Conservation (phyloP, 1,140 invertebrate species). For the Temnothorax longispinosus region DNA sequence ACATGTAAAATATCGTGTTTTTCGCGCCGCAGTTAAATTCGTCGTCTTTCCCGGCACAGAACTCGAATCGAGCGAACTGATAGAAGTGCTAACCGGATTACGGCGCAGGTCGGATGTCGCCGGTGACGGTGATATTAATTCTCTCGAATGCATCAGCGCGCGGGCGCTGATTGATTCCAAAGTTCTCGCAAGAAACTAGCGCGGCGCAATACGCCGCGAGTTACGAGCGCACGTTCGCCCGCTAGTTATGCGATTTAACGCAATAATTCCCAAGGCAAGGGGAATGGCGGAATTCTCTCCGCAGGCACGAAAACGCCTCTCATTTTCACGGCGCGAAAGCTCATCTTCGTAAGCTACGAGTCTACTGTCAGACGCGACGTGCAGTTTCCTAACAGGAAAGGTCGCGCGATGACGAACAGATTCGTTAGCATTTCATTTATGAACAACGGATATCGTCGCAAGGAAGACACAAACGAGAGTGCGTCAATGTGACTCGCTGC, state of each 20-base stretch:
- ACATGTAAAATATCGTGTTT: slow-evolving; percentile 8
- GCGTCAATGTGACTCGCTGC: background rate
- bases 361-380: slow-evolving; percentile 68
- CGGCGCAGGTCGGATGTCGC: slow-evolving; percentile 70
- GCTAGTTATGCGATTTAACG: slow-evolving; percentile 75
- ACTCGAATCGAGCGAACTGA: slow-evolving; percentile 52
- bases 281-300: slow-evolving; percentile 38
- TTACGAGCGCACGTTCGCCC: slow-evolving; percentile 73
- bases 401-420: slow-evolving; percentile 66
- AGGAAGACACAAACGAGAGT: background rate
- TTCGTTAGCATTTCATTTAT: slow-evolving; percentile 74
- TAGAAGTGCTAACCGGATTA: slow-evolving; percentile 69
- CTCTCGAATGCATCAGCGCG: slow-evolving; percentile 74
- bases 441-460: slow-evolving; percentile 21
- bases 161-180: slow-evolving; percentile 75
- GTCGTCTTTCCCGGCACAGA: slow-evolving; percentile 45
- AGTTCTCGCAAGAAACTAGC: slow-evolving; percentile 74
- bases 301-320: slow-evolving; percentile 70
- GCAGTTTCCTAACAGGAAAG: slow-evolving; percentile 64
- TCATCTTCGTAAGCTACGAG: slow-evolving; percentile 64
- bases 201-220: slow-evolving; percentile 70
- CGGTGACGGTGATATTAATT: slow-evolving; percentile 74
- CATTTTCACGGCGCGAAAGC: slow-evolving; percentile 64
- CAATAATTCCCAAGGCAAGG: slow-evolving; percentile 69
- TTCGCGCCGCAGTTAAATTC: slow-evolving; percentile 23